Evolutionary conservation across 2,113 vertebrate genomes (phyloP).

Genomic region (Ammodytes marinus): DNA sequence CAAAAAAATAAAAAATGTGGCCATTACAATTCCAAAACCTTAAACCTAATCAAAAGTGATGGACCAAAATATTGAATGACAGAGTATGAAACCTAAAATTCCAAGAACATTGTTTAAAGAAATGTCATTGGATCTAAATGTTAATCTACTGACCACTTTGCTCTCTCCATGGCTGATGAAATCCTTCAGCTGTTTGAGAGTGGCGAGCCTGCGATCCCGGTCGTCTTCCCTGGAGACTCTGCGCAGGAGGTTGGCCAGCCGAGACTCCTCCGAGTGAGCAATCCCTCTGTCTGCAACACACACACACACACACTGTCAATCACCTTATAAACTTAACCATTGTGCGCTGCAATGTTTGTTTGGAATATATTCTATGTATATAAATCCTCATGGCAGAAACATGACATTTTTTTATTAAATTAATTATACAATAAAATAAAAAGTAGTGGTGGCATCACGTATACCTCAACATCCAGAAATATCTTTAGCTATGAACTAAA

Average conservation of each 20-base stretch:
- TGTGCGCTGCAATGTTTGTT: neutral
- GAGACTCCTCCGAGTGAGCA: constrained; percentile 99
- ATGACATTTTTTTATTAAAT: no score
- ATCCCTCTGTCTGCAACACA: constrained; percentile 91
- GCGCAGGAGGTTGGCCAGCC: constrained; percentile 99
- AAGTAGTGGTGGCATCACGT: neutral
- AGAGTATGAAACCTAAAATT: no score
- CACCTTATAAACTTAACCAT: no score
- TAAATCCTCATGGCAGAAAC: no score
- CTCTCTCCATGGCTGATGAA: constrained; percentile 98
- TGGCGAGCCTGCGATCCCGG: constrained; percentile 97
- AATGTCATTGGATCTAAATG: no score
- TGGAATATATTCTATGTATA: no score
- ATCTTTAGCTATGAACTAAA: neutral
- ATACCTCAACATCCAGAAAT: neutral
- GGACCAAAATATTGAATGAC: no score
- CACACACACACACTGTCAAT: neutral
- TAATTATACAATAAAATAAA: no score
- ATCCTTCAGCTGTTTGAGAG: constrained; percentile 98
- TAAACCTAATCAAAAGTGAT: no score
- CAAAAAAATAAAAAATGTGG: no score
- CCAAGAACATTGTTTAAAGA: no score
- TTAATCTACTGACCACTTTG: constrained; percentile 90
- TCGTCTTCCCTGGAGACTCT: constrained; percentile 99
- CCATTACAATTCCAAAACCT: no score